Evolutionary conservation across 64 coral and sea anemone species (phyloP), one percentile per base, ranked within the genome.

Genomic region (Stichodactyla helianthus): DNA sequence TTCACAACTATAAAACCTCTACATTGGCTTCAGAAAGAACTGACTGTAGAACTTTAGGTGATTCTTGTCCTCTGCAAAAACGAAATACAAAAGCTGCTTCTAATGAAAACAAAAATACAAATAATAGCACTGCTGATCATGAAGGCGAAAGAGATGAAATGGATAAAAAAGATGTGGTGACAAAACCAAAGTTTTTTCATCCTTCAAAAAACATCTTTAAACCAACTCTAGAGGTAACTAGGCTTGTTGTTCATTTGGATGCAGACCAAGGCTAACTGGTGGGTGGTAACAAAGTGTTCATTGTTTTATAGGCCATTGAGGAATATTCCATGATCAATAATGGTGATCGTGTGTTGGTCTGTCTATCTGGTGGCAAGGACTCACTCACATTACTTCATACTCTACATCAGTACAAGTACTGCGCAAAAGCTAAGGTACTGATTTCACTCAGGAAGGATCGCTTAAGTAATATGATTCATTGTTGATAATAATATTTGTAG

Each of bases 361-460:
- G 95, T 64, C 19, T 98, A 50, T 98, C 95, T 51, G 95, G 95
- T 7, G 95, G 95, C 23, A 98, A 98, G 53, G 95, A 98, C 79
- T 98, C 95, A 0, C 86, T 98, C 1, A 92, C 95, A 7, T 70
- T 98, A 16, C 92, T 98, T 2, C 95, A 98, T 84, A 92, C 95
- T 13, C 86, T 98, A 52, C 95, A 82, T 88, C 95, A 98, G 61
- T 98, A 94, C 79, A 92, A 92, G 53, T 94, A 89, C 62, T 92
- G 92, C 25, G 86, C 92, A 27, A 89, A 89, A 51, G 80, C 95
- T 25, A 98, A 94, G 95, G 95, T 98, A 80, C 68, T 79, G 64
- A 57, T 58, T 58, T 58, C 55, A 58, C 8, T 9, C 55, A 11
- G 8, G 35, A 44, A 58, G 9, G 9, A 58, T 58, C 55, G 14